Evolutionary conservation across 1,140 invertebrate species (phyloP).

Genomic region (Drosophila parvula): DNA sequence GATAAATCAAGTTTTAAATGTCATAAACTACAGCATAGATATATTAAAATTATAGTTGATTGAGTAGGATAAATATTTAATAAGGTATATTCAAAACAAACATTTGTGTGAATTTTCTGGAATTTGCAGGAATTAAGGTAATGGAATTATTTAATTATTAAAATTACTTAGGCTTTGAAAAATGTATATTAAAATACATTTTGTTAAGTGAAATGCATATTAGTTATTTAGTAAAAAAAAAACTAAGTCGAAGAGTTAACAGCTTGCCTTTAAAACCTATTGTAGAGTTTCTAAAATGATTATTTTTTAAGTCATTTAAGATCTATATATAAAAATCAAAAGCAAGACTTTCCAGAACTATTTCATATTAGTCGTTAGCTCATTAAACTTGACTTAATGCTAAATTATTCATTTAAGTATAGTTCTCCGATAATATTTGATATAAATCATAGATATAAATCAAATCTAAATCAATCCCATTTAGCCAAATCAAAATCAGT

Average conservation of each 20-base stretch:
- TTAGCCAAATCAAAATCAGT: slow-evolving; percentile 11
- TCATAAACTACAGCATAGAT: neutral
- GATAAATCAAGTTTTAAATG: neutral
- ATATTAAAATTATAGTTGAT: neutral
- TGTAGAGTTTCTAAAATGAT: too few species aligned
- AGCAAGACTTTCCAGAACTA: too few species aligned
- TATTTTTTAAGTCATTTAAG: too few species aligned
- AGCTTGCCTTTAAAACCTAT: too few species aligned
- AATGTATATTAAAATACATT: too few species aligned
- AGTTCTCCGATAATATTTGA: too few species aligned
- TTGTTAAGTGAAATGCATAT: neutral
- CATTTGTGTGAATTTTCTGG: too few species aligned
- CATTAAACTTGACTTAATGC: too few species aligned
- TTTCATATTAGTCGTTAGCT: neutral
- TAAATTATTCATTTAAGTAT: neutral
- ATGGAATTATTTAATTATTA: neutral
- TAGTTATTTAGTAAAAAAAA: too few species aligned
- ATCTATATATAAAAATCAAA: too few species aligned
- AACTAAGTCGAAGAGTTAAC: neutral
- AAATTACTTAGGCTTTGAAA: neutral
- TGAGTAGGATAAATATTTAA: neutral
- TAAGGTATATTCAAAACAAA: too few species aligned
- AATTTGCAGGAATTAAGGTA: neutral
- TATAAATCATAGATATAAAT: neutral
- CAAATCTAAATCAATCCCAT: neutral